Evolutionary conservation across 2,113 vertebrate genomes (phyloP), one percentile per base, ranked within the genome.

Genomic region (Paracanthobrama guichenoti): DNA sequence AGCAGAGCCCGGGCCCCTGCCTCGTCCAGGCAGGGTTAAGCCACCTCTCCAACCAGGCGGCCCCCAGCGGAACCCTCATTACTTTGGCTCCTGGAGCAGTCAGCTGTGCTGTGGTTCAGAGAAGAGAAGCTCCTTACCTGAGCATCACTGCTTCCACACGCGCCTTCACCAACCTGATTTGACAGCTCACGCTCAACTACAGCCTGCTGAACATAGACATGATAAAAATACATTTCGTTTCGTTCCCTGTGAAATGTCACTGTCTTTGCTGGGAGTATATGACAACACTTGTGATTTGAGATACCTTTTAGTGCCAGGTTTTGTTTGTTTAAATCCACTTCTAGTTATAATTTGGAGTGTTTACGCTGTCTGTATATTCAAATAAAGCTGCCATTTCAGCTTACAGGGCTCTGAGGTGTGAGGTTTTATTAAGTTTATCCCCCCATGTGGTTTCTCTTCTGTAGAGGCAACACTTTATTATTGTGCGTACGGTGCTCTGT

Each of bases 51-150:
- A 91, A 90, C 90, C 90, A 90, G 91, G 92, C 91, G 91, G 90
- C 88, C 90, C 92, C 93, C 91, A 88, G 90, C 90, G 92, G 92
- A 90, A 83, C 91, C 88, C 91, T 95, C 93, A 94, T 94, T 94
- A 94, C 89, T 86, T 84, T 62, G 88, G 87, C 90, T 90, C 91
- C 92, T 78, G 88, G 86, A 90, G 92, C 90, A 91, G 80, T 55
- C 76, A 88, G 86, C 87, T 83, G 89, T 66, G 86, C 81, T 67
- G 87, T 35, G 50, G 84, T 78, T 88, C 88, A 89, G 87, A 88
- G 89, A 90, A 87, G 87, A 77, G 86, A 86, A 44, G 84, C 87
- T 90, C 85, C 85, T 86, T 80, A 89, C 80, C 90, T 88, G 82
- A 59, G 82, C 69, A 79, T 60, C 44, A 24, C 55, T 85, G 84